phyloP scores from a whole-genome alignment of 2,888 invertebrate species.

The Frankliniella intonsa region DNA sequence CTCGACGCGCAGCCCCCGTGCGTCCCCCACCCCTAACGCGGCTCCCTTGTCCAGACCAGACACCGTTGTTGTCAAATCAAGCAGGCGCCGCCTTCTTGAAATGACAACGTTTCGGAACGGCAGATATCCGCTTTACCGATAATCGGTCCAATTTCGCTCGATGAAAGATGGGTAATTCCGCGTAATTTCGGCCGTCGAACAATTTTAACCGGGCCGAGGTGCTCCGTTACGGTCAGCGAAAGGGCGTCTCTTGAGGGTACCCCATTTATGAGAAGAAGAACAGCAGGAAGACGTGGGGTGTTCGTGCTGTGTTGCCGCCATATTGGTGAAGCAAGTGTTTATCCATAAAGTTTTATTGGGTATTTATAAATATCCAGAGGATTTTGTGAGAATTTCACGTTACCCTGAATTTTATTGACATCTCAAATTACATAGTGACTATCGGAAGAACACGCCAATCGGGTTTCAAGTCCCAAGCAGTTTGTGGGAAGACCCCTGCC shows the following conservation, averaged over 20 bases:
- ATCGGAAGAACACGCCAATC: neutral
- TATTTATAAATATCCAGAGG: neutral
- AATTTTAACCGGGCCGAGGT: neutral
- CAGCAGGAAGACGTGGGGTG: neutral
- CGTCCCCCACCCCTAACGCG: too few species aligned
- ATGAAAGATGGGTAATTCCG: neutral
- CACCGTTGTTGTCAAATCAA: neutral
- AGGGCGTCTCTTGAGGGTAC: neutral
- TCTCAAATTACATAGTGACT: neutral
- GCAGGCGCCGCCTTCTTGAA: neutral
- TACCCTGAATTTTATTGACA: neutral
- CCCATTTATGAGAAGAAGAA: neutral
- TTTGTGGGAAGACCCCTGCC: neutral
- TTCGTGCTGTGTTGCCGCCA: conserved; percentile 17
- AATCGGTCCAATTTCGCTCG: neutral
- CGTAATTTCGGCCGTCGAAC: neutral
- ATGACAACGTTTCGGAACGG: neutral
- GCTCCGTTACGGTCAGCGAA: too few species aligned
- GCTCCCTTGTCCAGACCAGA: too few species aligned
- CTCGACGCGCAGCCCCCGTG: neutral
- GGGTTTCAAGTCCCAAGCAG: neutral
- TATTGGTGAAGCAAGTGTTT: conserved; percentile 25
- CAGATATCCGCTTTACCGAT: neutral
- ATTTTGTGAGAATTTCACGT: neutral
- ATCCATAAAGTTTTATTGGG: conserved; percentile 12